Base-by-base conservation (phyloP, 2,113 vertebrate genomes). In the Epinephelus cyanopodus region DNA sequence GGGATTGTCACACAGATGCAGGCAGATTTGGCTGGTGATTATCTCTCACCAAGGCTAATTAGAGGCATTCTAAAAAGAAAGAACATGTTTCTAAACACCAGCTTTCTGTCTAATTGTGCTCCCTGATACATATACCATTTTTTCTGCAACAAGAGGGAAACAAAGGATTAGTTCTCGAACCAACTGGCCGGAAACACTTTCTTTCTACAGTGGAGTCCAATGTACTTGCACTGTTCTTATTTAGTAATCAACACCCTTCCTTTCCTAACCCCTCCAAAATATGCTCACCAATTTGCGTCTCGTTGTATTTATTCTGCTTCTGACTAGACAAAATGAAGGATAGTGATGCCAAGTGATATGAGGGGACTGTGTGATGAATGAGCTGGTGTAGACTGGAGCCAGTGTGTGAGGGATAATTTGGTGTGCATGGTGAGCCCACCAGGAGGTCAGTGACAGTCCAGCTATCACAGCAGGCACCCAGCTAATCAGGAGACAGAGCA, bases 401-500 rank as follows among this genome's bases (percentile, higher is more conserved):
- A 73, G 86, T 73, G 45, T 70, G 63, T 70, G 37, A 74, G 54
- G 84, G 62, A 53, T 89, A 61, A 89, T 92, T 90, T 84, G 33
- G 77, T 72, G 71, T 62, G 29, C 21, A 47, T 50, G 62, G n/a
- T 76, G 77, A 82, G 82, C 85, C 61, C 86, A 80, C 78, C 10
- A 42, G 83, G 90, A 71, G 79, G 84, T 83, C 83, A 70, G 61
- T 57, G 87, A 80, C 81, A 74, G 79, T 84, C 85, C 81, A 47
- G 74, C 79, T 76, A 62, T 72, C 76, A 60, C 86, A 86, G 91
- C 86, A 64, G 90, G 93, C 75, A 21, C 42, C 47, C 39, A 11
- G 83, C 85, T 93, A 92, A 95, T 94, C 93, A 92, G 82, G 74
- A 84, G 77, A 78, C 45, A 63, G 79, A 79, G 75, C 77, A 63